A percentile compares a stretch with the other conserved stretches of the same genome.
Evolutionary conservation across 2,113 vertebrate species (phyloP).

Genomic region (Oostethus manadensis): DNA sequence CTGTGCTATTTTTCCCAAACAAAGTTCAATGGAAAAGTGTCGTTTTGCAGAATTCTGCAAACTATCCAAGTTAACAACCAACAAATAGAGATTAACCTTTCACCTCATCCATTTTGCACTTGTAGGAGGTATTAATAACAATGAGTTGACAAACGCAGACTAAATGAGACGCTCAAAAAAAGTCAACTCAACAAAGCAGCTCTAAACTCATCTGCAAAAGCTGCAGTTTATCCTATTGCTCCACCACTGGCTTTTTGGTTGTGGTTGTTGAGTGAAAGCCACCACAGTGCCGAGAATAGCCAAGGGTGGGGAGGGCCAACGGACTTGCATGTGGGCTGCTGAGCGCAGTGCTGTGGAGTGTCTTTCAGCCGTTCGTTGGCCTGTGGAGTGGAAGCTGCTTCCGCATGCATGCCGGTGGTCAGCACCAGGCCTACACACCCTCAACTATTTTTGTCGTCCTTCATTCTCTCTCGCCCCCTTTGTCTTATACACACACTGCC

Average conservation of each 20-base stretch:
- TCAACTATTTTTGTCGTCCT: slow-evolving; percentile 67
- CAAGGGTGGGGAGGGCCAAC: slow-evolving; percentile 57
- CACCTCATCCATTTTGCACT: no score
- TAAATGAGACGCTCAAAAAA: not conserved
- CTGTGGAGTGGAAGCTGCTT: slow-evolving; percentile 67
- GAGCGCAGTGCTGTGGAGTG: slow-evolving; percentile 50
- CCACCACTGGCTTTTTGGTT: slow-evolving; percentile 35
- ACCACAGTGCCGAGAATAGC: slow-evolving; percentile 63
- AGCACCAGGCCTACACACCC: slow-evolving; percentile 70
- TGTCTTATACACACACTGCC: slow-evolving; percentile 25
- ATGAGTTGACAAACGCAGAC: no score
- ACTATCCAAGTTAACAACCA: not conserved
- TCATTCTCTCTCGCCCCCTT: slow-evolving; percentile 27
- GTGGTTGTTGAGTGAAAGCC: slow-evolving; percentile 57
- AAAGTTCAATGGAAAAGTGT: not conserved
- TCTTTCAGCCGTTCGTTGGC: slow-evolving; percentile 53
- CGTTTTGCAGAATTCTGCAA: not conserved
- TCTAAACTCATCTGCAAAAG: slow-evolving; percentile 15
- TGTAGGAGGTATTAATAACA: no score
- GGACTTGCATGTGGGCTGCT: slow-evolving; percentile 65
- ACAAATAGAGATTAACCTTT: not conserved
- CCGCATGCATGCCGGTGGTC: slow-evolving; percentile 76
- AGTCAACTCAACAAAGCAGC: slow-evolving; percentile 41
- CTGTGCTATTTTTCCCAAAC: not conserved
- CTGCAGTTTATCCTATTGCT: slow-evolving; percentile 43